Conservation (phyloP, 1,140 invertebrate genomes). For the Aporrectodea caliginosa region DNA sequence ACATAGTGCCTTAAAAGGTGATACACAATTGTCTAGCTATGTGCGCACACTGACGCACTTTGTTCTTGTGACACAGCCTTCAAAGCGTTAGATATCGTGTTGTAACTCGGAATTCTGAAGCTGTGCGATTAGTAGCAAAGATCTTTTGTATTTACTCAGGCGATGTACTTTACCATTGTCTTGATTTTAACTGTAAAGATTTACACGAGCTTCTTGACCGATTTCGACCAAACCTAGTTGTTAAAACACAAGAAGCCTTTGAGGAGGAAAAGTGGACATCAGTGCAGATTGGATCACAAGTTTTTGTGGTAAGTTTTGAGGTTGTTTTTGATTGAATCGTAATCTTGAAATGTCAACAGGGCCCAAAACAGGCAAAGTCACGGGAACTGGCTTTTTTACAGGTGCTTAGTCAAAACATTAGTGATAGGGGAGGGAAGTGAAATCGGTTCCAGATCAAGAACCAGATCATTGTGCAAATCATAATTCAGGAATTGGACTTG, state of each 20-base stretch:
- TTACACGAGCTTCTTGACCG: constrained; percentile 56
- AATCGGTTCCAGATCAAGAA: not conserved
- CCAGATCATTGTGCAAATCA: too few relatives aligned
- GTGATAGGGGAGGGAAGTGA: not conserved
- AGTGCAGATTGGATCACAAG: constrained; percentile 66
- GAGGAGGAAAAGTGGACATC: constrained; percentile 71
- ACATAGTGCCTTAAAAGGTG: too few relatives aligned
- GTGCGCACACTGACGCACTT: too few relatives aligned
- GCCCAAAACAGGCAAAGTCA: too few relatives aligned
- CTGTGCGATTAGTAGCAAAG: not conserved
- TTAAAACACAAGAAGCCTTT: constrained; percentile 60
- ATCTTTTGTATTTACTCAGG: not conserved
- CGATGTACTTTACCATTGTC: not conserved
- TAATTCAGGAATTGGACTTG: too few relatives aligned
- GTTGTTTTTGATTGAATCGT: not conserved
- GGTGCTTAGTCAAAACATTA: not conserved
- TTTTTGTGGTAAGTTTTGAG: constrained; percentile 63
- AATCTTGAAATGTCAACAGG: too few relatives aligned
- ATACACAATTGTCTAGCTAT: not conserved
- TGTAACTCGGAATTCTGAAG: not conserved
- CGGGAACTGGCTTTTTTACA: too few relatives aligned
- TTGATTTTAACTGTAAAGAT: constrained; percentile 43
- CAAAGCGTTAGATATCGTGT: not conserved
- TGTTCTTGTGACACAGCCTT: too few relatives aligned
- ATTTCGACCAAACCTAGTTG: constrained; percentile 63